Percentiles rank a stretch among this genome's conserved stretches.
phyloP scores from a whole-genome alignment of 2,888 invertebrate genomes.

The Digitonthophagus gazella region DNA sequence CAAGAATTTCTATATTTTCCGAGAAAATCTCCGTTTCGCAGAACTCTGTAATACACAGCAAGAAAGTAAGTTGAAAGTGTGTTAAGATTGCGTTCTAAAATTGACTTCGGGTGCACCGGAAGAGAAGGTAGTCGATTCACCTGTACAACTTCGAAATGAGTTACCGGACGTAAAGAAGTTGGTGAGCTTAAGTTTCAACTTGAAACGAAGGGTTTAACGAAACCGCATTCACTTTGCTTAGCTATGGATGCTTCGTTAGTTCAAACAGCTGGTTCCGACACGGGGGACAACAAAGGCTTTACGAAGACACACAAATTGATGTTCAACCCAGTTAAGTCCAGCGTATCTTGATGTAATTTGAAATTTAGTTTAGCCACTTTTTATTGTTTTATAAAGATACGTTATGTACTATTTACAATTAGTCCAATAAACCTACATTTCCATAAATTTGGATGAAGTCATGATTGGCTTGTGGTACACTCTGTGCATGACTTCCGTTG shows the following conservation, averaged over 20 bases:
- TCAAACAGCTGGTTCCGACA: background rate
- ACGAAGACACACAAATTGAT: background rate
- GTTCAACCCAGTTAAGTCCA: background rate
- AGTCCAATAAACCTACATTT: no score
- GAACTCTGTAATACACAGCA: background rate
- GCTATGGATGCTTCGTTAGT: background rate
- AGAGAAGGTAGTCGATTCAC: background rate
- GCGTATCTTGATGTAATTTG: no score
- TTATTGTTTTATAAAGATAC: no score
- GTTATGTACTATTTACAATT: no score
- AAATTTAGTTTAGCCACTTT: no score
- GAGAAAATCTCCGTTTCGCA: background rate
- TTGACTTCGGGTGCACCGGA: no score
- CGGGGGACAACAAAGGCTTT: background rate
- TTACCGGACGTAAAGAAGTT: background rate
- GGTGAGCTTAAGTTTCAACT: background rate
- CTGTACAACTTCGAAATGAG: background rate
- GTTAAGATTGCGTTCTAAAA: background rate
- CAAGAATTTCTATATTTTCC: background rate
- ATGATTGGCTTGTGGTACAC: no score
- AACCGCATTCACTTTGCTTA: background rate
- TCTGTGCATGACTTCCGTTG: no score
- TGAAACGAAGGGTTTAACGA: background rate
- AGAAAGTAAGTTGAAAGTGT: background rate
- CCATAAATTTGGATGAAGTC: no score